Evolutionary conservation across 2,113 vertebrate species (phyloP).

Genomic region (Cynopterus brachyotis): DNA sequence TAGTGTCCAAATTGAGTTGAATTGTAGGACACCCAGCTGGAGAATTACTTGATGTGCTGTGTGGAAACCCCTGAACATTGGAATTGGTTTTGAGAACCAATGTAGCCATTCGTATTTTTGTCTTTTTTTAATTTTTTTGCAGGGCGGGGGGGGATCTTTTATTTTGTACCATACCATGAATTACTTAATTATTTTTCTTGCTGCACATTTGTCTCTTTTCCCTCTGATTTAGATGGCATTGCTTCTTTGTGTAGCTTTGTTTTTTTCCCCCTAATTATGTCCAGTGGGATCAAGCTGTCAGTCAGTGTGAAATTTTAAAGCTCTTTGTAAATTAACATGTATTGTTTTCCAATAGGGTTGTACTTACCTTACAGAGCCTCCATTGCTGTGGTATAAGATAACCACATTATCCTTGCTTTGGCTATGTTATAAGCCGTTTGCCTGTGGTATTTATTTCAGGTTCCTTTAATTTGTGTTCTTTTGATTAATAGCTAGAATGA

Average conservation of each 20-base stretch:
- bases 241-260: not conserved
- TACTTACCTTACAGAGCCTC: not conserved
- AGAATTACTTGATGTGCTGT: slow-evolving; percentile 8
- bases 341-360: slow-evolving; percentile 25
- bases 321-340: slow-evolving; percentile 21
- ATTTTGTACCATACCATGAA: not conserved
- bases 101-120: not conserved
- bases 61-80: not conserved
- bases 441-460: not conserved
- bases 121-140: not conserved
- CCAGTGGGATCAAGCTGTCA: not conserved
- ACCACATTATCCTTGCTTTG: slow-evolving; percentile 17
- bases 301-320: slow-evolving; percentile 29
- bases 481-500: slow-evolving; percentile 40
- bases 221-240: slow-evolving; percentile 24
- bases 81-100: not conserved
- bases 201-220: not conserved
- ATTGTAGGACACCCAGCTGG: not conserved
- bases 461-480: slow-evolving; percentile 46
- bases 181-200: slow-evolving; percentile 27
- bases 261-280: not conserved
- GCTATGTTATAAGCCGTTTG: slow-evolving; percentile 34
- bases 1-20: not conserved
- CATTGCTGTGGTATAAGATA: not conserved
- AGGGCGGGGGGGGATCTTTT: no score